Evolutionary conservation across 1,140 invertebrate genomes (phyloP), one percentile per base, ranked within the genome.

Genomic region (Drosophila setifemur): DNA sequence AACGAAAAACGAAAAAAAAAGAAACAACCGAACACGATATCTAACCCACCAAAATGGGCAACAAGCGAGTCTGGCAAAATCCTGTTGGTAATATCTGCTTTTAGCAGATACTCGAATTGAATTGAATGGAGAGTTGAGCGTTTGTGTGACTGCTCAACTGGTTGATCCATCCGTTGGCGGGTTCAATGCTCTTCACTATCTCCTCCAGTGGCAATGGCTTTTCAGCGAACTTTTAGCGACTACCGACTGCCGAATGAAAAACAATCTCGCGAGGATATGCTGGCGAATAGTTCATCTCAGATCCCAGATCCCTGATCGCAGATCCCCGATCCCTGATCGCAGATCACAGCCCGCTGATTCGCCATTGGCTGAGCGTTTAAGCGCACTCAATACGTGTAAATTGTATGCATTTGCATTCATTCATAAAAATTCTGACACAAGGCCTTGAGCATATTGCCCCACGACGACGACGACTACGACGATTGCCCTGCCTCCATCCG

Each of bases 381-480:
- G 63, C 23, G 39, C 61, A 29, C 21, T 67, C 63, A 67, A 67
- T 67, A 67, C 63, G 63, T 67, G 61, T 67, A 69, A 69, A 61
- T 72, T 72, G 37, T 53, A 50, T 73, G 69, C 69, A 72, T 58
- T 61, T 28, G 57, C 57, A 57, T 72, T 72, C 69, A 72, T 72
- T 72, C 69, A 72, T 69, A 72, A 72, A 73, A 72, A 72, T 72
- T 72, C 69, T 72, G 69, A 72, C 69, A 72, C 57, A 64, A 71
- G 67, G 69, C 69, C 69, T 72, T 72, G 69, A 73, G 69, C 53
- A 48, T 70, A 49, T 66, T 70, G 44, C 53, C 43, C 52, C 50
- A 57, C 42, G 52, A 45, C 43, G 39, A 45, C 31, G 33, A 37
- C 31, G 39, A 45, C 31, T 25, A 37, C 31, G 16, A 21, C 21